These are phyloP conservation scores for Autographa gamma DNA, from an alignment of 2,888 invertebrate species.

Conservation along the genomic window DNA sequence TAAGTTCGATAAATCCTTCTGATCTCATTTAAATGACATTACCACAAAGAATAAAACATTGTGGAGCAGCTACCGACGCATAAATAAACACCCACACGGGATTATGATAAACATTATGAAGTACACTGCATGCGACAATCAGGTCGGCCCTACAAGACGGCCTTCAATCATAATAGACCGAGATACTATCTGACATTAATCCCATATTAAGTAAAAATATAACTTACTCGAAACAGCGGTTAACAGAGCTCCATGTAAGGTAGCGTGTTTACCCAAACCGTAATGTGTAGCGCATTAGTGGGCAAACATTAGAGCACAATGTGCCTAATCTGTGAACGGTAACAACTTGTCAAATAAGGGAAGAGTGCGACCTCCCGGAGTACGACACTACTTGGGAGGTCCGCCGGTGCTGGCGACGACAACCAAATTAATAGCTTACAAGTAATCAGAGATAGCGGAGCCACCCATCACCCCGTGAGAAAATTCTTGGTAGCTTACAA, in stretches of 20 bases:
- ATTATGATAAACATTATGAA: constrained; percentile 58
- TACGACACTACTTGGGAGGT: constrained; percentile 80
- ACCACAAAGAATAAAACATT: constrained; percentile 47
- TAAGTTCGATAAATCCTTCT: constrained; percentile 43
- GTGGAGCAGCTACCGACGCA: constrained; percentile 46
- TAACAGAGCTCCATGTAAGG: constrained; percentile 63
- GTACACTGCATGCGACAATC: constrained; percentile 61
- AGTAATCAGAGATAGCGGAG: constrained; percentile 66
- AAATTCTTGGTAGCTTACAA: constrained; percentile 60
- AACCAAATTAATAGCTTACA: constrained; percentile 80
- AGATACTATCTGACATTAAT: constrained; percentile 72
- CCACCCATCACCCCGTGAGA: constrained; percentile 70
- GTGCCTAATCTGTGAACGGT: constrained; percentile 72
- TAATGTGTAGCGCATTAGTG: constrained; percentile 58
- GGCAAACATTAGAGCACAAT: constrained; percentile 62
- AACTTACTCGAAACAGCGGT: constrained; percentile 62
- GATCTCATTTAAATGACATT: constrained; percentile 40
- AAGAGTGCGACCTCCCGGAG: constrained; percentile 68
- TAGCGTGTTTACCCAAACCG: constrained; percentile 61
- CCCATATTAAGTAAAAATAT: constrained; percentile 69
- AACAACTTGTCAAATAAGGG: constrained; percentile 74
- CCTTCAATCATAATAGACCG: constrained; percentile 66
- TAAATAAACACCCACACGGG: constrained; percentile 55
- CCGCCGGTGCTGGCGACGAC: constrained; percentile 63
- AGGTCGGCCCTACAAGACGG: constrained; percentile 60